Evolutionary conservation across 2,797 vertebrate species (phyloP).

Genomic region (Myotis myotis): DNA sequence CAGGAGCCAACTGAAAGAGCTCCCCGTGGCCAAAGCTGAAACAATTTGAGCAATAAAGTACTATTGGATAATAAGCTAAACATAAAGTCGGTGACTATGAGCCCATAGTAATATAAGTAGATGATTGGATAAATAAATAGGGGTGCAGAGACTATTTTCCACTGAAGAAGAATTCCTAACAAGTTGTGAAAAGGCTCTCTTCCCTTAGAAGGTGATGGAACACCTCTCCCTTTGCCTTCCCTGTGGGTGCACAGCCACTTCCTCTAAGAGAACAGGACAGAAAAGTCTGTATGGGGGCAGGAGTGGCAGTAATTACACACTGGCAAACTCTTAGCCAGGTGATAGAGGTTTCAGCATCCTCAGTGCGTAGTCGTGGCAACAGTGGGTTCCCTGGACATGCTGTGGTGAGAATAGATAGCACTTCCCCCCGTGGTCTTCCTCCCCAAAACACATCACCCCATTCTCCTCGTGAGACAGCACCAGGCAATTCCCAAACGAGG

Average conservation of each 20-base stretch:
- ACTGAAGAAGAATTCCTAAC: not conserved
- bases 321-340: not conserved
- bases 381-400: not conserved
- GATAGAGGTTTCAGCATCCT: not conserved
- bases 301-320: no score
- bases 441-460: no score
- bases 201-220: not conserved
- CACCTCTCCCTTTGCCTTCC: not conserved
- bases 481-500: not conserved
- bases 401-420: not conserved
- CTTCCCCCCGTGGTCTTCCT: not conserved
- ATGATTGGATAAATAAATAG: not conserved
- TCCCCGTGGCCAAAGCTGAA: not conserved
- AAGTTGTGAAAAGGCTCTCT: not conserved
- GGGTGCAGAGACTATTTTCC: not conserved
- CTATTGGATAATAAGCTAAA: not conserved
- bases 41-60: not conserved
- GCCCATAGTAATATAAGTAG: not conserved
- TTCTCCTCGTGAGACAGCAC: not conserved
- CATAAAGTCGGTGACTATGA: not conserved
- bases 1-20: not conserved
- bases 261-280: no score
- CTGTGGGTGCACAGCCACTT: not conserved
- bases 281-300: no score
- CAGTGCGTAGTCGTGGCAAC: fast-evolving